Evolutionary conservation across 2,888 invertebrate species (phyloP), one percentile per base, ranked within the genome.

Genomic region (Lordiphosa fenestrarum): DNA sequence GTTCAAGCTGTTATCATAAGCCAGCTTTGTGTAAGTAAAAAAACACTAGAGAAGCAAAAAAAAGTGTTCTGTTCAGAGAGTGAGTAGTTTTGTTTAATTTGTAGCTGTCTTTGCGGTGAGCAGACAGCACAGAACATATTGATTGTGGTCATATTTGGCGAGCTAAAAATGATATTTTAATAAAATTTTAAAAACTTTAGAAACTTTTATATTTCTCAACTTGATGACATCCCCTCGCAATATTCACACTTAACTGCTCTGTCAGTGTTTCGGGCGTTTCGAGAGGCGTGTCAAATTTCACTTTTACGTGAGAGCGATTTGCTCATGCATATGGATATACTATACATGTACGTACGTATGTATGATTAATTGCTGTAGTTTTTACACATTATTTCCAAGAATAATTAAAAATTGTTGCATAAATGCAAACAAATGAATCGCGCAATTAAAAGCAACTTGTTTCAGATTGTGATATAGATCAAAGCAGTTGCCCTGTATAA

Each of bases 321-420:
- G 42, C 48, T 44, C 48, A 33, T 9, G 9, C 13, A 54, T 6
- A 33, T 44, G 30, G 9, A 30, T 10, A 10, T 30, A 9, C 3
- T 7, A 19, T 19, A 19, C 4, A 19, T 4, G 19, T 19, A 19
- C 5, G 25, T 25, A 30, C 30, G 9, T 30, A 30, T 51, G 37
- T 42, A 58, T 55, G 23, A 52, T 60, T 57, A 71, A 73, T 61
- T 57, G 58, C 38, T 33, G 38, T 42, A 44, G 42, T 39, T 44
- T 71, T 10, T 50, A 13, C 47, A 50, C 44, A 50, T 21, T 52
- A 36, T 46, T 49, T 44, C 48, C 30, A 15, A 51, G 21, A 56
- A 53, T 50, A 50, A 40, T 50, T 38, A 40, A 51, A 23, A 36
- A 54, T 39, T 30, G 35, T 51, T 51, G 35, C 30, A 40, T 54